Evolutionary conservation across 2,797 vertebrate species (phyloP), one percentile per base, ranked within the genome.

Genomic region (Huso huso): DNA sequence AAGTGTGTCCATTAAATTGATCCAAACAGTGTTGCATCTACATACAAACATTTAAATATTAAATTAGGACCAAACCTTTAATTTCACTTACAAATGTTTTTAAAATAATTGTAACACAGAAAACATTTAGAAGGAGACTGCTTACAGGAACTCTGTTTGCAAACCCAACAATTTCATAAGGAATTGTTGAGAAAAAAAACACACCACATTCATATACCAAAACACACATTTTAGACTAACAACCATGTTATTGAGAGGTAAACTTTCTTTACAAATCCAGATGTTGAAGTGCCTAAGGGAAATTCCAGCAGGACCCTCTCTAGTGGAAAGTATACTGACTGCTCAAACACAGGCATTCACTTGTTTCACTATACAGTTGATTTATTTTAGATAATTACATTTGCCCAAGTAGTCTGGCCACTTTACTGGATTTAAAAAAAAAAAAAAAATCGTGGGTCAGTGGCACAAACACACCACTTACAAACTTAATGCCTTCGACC

Each of bases 341-440:
- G 10, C 51, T 63, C 58, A 7, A 49, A 50, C 49, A 64, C 68
- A 66, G 67, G 64, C 55, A 64, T 62, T 66, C 53, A 55, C 60
- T 66, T 69, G 61, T 72, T 69, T 49, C 3, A 66, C 48, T 61
- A 58, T 58, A 51, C 13, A 61, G 62, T 57, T 52, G 62, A 59
- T 58, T 55, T 51, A 51, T 10, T 65, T 51, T 48, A 61, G 63
- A 65, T 53, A 61, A 62, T 57, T 48, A 48, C 18, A 37, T 10
- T 63, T 62, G 6, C 48, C 52, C 7, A 6, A 23, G 49, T 12
- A 64, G 49, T 64, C 63, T 52, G 15, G 13, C 49, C 58, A 11
- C 49, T 59, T 50, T n/a, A 9, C 55, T 6, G 6, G 37, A 51
- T 37, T 37, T 2, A 61, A 53, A 64, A 61, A 58, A 60, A 6